Evolutionary conservation across 2,888 invertebrate genomes (phyloP).

Genomic region (Leucania comma): DNA sequence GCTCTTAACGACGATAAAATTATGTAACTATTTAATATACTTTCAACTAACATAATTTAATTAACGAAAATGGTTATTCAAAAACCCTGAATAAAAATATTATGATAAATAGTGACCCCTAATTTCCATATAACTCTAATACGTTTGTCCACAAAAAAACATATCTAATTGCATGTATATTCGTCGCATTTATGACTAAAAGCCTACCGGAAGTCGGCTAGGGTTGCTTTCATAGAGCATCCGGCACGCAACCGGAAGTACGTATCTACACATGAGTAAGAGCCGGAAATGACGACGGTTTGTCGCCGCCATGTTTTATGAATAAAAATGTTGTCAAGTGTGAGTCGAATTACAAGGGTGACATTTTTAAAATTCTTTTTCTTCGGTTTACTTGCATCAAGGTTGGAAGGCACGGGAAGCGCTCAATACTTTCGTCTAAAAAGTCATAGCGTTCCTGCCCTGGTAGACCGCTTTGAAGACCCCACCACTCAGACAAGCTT

Average conservation of each 20-base stretch:
- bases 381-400: too few relatives aligned
- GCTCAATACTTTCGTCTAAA: too few relatives aligned
- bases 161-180: slow-evolving; percentile 46
- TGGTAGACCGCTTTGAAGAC: too few relatives aligned
- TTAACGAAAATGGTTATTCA: slow-evolving; percentile 12
- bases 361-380: neutral
- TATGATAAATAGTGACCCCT: slow-evolving; percentile 24
- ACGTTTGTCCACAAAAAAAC: slow-evolving; percentile 36
- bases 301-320: slow-evolving; percentile 59
- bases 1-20: too few relatives aligned
- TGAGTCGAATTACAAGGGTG: neutral
- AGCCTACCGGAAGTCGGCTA: slow-evolving; percentile 69
- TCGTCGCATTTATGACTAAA: slow-evolving; percentile 64
- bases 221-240: slow-evolving; percentile 70
- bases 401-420: too few relatives aligned
- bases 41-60: neutral
- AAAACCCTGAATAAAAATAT: neutral
- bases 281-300: slow-evolving; percentile 64
- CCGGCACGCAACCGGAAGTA: slow-evolving; percentile 68
- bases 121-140: slow-evolving; percentile 20
- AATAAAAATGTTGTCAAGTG: slow-evolving; percentile 57
- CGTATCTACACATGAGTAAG: slow-evolving; percentile 65
- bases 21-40: too few relatives aligned
- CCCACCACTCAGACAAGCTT: too few relatives aligned
- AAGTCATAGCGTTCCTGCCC: too few relatives aligned